Evolutionary conservation across 2,113 vertebrate species (phyloP), one percentile per base, ranked within the genome.

Genomic region (Urocitellus parryii): DNA sequence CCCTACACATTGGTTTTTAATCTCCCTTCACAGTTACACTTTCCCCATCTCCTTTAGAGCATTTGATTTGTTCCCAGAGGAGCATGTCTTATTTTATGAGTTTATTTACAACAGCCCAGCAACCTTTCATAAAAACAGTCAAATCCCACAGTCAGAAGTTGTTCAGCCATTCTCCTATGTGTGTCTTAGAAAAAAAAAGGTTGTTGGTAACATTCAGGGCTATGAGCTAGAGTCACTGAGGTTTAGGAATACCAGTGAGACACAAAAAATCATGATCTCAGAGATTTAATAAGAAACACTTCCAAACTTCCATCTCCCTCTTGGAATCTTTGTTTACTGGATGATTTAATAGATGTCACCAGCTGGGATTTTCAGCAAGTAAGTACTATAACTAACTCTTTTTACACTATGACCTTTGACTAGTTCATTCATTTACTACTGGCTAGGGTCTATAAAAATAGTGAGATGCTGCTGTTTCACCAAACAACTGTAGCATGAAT

Each of bases 281-380:
- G 29, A 56, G 58, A 86, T 94, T 94, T 96, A 94, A 37, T 51
- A 96, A 91, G 79, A 37, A 68, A 22, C 4, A 63, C 74, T 73
- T 96, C 89, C 89, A 83, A 95, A 25, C 76, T 85, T 90, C 22
- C 18, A 16, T 74, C 68, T 94, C 24, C 32, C 34, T 74, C 51
- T 80, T 77, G 48, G 53, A 91, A 85, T 91, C 73, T 92, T 86
- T 97, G 58, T 87, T 58, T 88, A 45, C 9, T 51, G n/a, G n/a
- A 90, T 96, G 94, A 97, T 97, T 97, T 97, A 93, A 58, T 92
- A 85, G 67, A 48, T 85, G 16, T 90, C 67, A 88, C 22, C 9
- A 74, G n/a, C 25, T 67, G 90, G 87, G 17, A 2, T 29, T 91
- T 16, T 82, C 93, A 95, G 42, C 65, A 93, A 87, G 65, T 12